phyloP scores from a whole-genome alignment of 2,888 invertebrate species.

The Dichetophora obliterata region DNA sequence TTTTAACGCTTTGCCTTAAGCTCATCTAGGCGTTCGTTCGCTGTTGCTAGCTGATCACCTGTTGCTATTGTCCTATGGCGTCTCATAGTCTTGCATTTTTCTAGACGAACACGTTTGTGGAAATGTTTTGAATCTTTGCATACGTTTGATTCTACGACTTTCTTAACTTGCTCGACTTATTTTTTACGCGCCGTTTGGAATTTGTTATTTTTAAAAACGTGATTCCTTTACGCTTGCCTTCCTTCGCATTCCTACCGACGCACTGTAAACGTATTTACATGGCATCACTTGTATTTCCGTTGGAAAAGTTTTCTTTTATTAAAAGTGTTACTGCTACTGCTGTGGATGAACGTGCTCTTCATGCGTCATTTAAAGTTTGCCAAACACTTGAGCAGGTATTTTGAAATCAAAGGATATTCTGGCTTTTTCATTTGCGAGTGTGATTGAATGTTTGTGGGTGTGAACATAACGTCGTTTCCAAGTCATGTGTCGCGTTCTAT shows the following conservation, averaged over 20 bases:
- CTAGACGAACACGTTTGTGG: neutral
- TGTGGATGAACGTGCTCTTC: constrained; percentile 32
- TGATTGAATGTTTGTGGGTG: no score
- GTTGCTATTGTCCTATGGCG: constrained; percentile 11
- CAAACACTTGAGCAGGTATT: no score
- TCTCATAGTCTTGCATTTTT: neutral
- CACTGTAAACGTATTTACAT: neutral
- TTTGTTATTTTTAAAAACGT: constrained; percentile 23
- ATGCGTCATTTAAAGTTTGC: constrained; percentile 34
- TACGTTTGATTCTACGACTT: neutral
- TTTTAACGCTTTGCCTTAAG: neutral
- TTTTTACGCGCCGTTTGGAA: neutral
- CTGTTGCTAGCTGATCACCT: neutral
- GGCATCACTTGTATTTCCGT: neutral
- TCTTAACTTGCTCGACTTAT: neutral
- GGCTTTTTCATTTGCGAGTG: no score
- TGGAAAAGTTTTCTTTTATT: constrained; percentile 15
- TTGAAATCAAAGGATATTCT: neutral
- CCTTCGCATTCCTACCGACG: no score
- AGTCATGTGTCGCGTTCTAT: no score
- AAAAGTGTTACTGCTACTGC: neutral
- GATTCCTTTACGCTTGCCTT: neutral
- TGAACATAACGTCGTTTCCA: no score
- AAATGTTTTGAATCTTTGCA: neutral
- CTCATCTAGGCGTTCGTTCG: neutral